Evolutionary conservation across 1,140 invertebrate genomes (phyloP), one percentile per base, ranked within the genome.

Genomic region (Neodiprion lecontei): DNA sequence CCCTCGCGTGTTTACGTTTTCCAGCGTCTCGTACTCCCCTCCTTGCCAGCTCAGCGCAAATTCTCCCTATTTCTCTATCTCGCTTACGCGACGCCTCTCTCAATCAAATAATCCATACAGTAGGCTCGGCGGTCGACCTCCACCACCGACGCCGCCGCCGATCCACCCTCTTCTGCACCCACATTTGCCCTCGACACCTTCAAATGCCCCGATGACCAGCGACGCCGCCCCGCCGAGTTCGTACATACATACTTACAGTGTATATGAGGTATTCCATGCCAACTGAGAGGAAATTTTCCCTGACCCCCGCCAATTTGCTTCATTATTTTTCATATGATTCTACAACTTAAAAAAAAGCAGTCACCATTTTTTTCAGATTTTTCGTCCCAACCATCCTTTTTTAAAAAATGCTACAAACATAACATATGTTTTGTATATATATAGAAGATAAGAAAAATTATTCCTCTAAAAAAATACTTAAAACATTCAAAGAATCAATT

Each of bases 41-140:
- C 40, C 5, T 21, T 69, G 17, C 67, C 17, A 1, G 12, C 7
- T 7, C 61, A 14, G 12, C 1, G 12, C 7, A 1, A 4, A 14
- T 7, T 65, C 61, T 65, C 61, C 17, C 61, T 65, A 1, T 65
- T 21, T 65, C 61, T 65, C 61, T 65, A 1, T 65, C 2, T 65
- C 7, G 67, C 21, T 47, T 21, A 12, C 14, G 21, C 23, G 17
- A 21, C 40, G 53, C 53, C 17, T 69, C 14, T 69, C 67, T 21
- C 67, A 69, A 69, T 69, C 67, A 69, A 47, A 69, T 69, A 69
- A 69, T 69, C 67, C 67, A 69, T 69, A 69, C 40, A 69, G 21
- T 61, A 61, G 53, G 53, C 53, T 61, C 53, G 53, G 53, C 11
- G 7, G 53, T 9, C 53, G n/a, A 61, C 53, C 53, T 12, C 53